Evolutionary conservation across 2,888 invertebrate species (phyloP).

Genomic region (Pandemis cinnamomeana): DNA sequence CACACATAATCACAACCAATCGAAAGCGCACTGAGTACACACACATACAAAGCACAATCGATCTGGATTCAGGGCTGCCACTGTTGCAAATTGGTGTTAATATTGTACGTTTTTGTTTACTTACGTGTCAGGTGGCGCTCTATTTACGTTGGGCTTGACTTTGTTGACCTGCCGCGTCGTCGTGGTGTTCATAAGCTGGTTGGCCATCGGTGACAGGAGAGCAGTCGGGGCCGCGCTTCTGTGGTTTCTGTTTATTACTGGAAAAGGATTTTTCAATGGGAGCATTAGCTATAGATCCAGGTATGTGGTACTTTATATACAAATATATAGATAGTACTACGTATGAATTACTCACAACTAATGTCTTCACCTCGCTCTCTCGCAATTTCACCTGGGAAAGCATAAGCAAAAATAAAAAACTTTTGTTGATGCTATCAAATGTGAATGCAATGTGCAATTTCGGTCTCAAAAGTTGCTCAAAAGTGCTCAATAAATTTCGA

Average conservation of each 20-base stretch:
- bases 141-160: constrained; percentile 94
- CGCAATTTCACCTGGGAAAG: constrained; percentile 89
- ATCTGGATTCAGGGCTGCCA: constrained; percentile 39
- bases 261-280: constrained; percentile 46
- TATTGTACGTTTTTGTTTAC: constrained; percentile 51
- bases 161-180: constrained; percentile 94
- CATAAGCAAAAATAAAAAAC: constrained; percentile 11
- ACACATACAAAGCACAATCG: constrained; percentile 41
- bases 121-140: constrained; percentile 90
- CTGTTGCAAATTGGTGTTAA: constrained; percentile 19
- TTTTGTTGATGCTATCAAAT: neutral
- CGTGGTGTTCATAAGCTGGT: constrained; percentile 89
- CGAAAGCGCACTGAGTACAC: constrained; percentile 40
- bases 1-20: constrained; percentile 39
- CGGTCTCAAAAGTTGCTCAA: neutral
- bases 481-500: neutral
- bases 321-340: neutral
- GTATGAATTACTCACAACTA: constrained; percentile 87
- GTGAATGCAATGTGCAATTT: neutral
- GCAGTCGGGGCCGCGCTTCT: constrained; percentile 89
- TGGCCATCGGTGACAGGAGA: constrained; percentile 86
- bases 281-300: neutral
- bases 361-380: constrained; percentile 90
- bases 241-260: constrained; percentile 92
- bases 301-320: neutral